These are phyloP conservation scores for Aspidapion aeneum DNA, from an alignment of 2,888 invertebrate species.

Conservation along the genomic window DNA sequence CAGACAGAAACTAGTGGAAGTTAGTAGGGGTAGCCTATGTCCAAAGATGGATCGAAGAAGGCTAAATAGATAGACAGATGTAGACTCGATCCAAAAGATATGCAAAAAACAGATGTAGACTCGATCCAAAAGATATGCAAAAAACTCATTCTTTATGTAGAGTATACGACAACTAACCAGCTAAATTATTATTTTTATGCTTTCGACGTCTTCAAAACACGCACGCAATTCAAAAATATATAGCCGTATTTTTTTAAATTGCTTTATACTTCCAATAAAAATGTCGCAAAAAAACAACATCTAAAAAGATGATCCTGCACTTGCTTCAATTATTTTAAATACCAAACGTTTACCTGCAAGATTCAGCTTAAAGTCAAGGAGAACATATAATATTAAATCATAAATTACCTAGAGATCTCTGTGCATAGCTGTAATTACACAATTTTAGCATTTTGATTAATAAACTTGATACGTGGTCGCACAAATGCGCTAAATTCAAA, in stretches of 20 bases:
- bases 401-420: not conserved
- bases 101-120: too few relatives aligned
- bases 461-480: not conserved
- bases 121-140: too few relatives aligned
- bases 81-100: too few relatives aligned
- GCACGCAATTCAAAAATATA: not conserved
- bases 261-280: not conserved
- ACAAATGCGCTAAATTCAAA: not conserved
- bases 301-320: not conserved
- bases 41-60: too few relatives aligned
- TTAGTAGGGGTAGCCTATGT: too few relatives aligned
- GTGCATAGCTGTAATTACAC: constrained; percentile 12
- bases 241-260: not conserved
- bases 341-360: constrained; percentile 1
- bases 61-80: too few relatives aligned
- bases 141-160: too few relatives aligned
- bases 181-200: not conserved
- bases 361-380: constrained; percentile 1
- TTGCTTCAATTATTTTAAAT: constrained; percentile 2
- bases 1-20: too few relatives aligned
- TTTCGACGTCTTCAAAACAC: not conserved
- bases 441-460: constrained; percentile 17
- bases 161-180: too few relatives aligned
- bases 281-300: not conserved
- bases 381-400: not conserved